Evolutionary conservation across 2,888 invertebrate species (phyloP), one percentile per base, ranked within the genome.

Genomic region (Argynnis bischoffii): DNA sequence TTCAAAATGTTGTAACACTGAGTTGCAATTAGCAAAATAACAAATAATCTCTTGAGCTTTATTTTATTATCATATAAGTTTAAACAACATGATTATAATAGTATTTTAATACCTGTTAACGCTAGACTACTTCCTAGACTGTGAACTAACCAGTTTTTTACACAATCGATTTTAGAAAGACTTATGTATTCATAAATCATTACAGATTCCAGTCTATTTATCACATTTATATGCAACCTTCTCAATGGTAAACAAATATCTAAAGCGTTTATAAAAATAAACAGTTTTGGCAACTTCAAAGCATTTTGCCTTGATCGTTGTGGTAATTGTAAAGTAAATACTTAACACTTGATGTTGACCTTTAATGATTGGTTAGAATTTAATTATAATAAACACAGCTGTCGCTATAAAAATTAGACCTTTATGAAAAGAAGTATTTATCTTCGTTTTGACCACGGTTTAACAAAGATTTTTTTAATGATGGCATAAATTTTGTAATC

Each of bases 281-380:
- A 70, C 69, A 68, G 16, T 64, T 66, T 72, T 60, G 57, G 63
- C 72, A 70, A 66, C 72, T 74, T 79, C 71, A 73, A 81, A 71
- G 70, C 63, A 64, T 72, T 64, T 68, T 61, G 63, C 90, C 89
- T 88, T 88, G 85, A 87, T 85, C 77, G 76, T 75, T 72, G 69
- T 79, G 81, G 79, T 84, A 88, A 89, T 86, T 87, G 83, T 81
- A 78, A 81, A 82, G 78, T 83, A 88, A 89, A 90, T 81, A 87
- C 79, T 75, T 48, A 75, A 77, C 81, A 83, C 83, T 87, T 79
- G 77, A 77, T 74, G 77, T 67, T 83, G 88, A 87, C 90, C 90
- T 90, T 83, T 84, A 76, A 79, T 81, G 82, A 87, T 87, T 84
- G 81, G 80, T 84, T 79, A 81, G 80, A 80, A 77, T 81, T 79